Conservation (phyloP, 2,888 invertebrate genomes). For the Ectropis crepuscularia region DNA sequence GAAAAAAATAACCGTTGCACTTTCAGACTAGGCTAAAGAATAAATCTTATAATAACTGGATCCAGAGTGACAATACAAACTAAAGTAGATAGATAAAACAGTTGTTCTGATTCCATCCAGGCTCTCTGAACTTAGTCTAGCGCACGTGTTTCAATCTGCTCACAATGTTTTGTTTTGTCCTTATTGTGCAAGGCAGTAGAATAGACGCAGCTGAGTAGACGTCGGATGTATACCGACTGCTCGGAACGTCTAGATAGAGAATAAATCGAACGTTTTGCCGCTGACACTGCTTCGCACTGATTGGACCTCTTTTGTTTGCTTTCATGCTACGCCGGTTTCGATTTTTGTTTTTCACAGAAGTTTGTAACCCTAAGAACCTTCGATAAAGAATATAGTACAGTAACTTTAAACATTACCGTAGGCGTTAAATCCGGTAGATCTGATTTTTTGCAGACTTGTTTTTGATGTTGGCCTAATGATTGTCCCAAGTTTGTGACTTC, state of each 20-base stretch:
- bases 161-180: conserved; percentile 6
- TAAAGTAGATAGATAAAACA: no score
- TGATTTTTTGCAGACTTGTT: no score
- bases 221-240: conserved; percentile 43
- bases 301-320: conserved; percentile 49
- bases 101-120: no score
- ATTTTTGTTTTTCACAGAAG: background rate
- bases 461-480: no score
- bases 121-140: background rate
- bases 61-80: no score
- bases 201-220: conserved; percentile 11
- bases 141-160: background rate
- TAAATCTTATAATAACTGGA: no score
- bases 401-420: no score
- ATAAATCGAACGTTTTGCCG: conserved; percentile 26
- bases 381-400: no score
- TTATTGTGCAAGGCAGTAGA: conserved; percentile 6
- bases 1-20: no score
- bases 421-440: no score
- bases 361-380: conserved; percentile 8
- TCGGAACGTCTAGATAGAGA: conserved; percentile 35
- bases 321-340: conserved; percentile 9
- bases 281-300: conserved; percentile 35
- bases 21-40: no score
- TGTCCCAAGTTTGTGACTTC: no score